Evolutionary conservation across 1,140 invertebrate genomes (phyloP).

Genomic region (Drosophila quadrilineata): DNA sequence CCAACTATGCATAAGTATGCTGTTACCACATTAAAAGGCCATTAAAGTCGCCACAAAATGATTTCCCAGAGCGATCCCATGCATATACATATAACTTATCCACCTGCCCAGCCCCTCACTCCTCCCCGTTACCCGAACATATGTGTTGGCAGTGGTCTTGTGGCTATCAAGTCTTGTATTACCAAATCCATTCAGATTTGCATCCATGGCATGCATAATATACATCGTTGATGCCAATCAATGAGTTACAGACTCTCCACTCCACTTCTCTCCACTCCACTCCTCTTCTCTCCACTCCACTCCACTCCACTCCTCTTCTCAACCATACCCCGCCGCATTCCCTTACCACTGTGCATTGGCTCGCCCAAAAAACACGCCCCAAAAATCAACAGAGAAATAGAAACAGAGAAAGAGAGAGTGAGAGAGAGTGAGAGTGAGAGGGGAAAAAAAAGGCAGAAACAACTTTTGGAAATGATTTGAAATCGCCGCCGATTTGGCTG

Average conservation of each 20-base stretch:
- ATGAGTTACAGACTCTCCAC: constrained; percentile 29
- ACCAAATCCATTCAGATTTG: constrained; percentile 56
- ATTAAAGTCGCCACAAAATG: constrained; percentile 17
- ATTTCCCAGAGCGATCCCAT: neutral
- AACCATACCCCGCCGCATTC: neutral
- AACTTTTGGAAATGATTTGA: too few relatives aligned
- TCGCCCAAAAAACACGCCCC: constrained; percentile 49
- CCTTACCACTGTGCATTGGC: too few relatives aligned
- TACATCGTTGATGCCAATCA: constrained; percentile 62
- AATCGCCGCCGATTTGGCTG: constrained; percentile 42
- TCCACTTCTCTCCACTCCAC: too few relatives aligned
- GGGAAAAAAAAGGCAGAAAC: too few relatives aligned
- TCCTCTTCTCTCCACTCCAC: neutral
- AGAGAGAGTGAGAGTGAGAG: too few relatives aligned
- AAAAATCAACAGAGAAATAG: too few relatives aligned
- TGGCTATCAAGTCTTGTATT: too few relatives aligned
- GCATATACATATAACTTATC: too few relatives aligned
- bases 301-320: constrained; percentile 9
- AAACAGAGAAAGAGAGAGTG: too few relatives aligned
- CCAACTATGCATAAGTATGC: neutral
- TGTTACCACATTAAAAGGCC: constrained; percentile 39
- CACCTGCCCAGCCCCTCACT: too few relatives aligned
- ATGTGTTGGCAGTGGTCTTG: too few relatives aligned
- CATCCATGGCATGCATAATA: constrained; percentile 51
- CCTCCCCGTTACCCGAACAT: too few relatives aligned